Conservation (phyloP, 2,888 invertebrate species). For the Drosophila buzzatii region DNA sequence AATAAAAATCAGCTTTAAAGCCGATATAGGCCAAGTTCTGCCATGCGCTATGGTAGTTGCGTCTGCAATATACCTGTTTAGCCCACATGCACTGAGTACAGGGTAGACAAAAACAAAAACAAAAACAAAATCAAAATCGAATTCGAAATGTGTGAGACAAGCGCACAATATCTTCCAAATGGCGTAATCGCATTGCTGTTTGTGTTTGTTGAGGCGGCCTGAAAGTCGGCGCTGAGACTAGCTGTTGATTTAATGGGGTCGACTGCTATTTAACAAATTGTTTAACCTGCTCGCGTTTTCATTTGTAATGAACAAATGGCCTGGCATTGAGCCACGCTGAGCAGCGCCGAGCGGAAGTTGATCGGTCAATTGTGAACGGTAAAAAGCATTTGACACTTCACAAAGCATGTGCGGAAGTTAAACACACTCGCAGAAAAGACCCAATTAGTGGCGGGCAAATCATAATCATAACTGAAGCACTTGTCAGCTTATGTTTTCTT, state of each 20-base stretch:
- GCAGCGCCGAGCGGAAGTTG: conserved; percentile 57
- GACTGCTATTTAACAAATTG: conserved; percentile 60
- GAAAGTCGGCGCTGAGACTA: conserved; percentile 40
- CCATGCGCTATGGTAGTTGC: neutral
- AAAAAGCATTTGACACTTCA: conserved; percentile 55
- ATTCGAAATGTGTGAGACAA: conserved; percentile 28
- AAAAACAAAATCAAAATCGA: conserved; percentile 26
- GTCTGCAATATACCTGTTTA: conserved; percentile 4
- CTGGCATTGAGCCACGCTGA: conserved; percentile 53
- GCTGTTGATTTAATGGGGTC: conserved; percentile 47
- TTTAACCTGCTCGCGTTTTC: conserved; percentile 67
- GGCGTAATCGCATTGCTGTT: conserved; percentile 54
- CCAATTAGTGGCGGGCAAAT: conserved; percentile 54
- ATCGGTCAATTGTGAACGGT: conserved; percentile 44
- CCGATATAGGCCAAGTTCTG: conserved; percentile 1
- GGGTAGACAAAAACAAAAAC: conserved; percentile 26
- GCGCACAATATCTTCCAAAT: conserved; percentile 54
- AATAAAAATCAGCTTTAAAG: neutral
- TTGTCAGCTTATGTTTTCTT: conserved; percentile 10
- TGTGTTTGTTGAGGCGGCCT: conserved; percentile 42
- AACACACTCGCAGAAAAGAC: conserved; percentile 26
- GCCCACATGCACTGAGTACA: neutral
- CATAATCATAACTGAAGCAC: conserved; percentile 29
- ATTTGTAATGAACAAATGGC: conserved; percentile 54
- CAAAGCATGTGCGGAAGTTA: conserved; percentile 52